Evolutionary conservation across 2,888 invertebrate species (phyloP), one percentile per base, ranked within the genome.

Genomic region (Microplitis manilae): DNA sequence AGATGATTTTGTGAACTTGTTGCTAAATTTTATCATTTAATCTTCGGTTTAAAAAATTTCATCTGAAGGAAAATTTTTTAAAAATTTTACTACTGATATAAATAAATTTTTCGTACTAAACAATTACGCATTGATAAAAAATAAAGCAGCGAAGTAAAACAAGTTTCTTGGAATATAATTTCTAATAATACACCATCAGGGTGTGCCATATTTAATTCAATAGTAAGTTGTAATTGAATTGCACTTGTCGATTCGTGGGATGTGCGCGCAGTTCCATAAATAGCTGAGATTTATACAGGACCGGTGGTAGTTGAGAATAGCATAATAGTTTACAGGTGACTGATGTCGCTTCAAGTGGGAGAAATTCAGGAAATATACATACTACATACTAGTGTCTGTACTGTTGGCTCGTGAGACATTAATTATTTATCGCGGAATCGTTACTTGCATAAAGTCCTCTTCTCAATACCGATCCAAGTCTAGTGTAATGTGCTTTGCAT

Each of bases 401-500:
- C 61, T 68, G 67, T 68, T 30, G 41, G 67, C 38, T 64, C 70
- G 74, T 60, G 75, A 73, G 50, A 78, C 79, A 81, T 82, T 77
- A 81, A 80, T 82, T 80, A 82, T 82, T 81, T 80, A 82, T 80
- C 77, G 76, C 68, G 76, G 67, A 59, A 71, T 73, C 73, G 71
- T 73, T 70, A 59, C 65, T 68, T 70, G 78, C 68, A 73, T 77
- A 78, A 70, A 39, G 68, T 76, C 68, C 61, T 62, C 50, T 70
- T 75, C 73, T 62, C 64, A 67, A 50, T 50, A 50, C 50, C 72
- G 71, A 73, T 72, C 38, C 38, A 60, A 50, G 13, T 67, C 15
- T 17, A 15, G 20, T 20, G 75, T 80, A 70, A 75, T 75, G 77
- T 78, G 81, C 72, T 78, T 82, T 79, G 82, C 81, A 81, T 80